Conservation (phyloP, 1,140 invertebrate genomes). For the Drosophila rufa region DNA sequence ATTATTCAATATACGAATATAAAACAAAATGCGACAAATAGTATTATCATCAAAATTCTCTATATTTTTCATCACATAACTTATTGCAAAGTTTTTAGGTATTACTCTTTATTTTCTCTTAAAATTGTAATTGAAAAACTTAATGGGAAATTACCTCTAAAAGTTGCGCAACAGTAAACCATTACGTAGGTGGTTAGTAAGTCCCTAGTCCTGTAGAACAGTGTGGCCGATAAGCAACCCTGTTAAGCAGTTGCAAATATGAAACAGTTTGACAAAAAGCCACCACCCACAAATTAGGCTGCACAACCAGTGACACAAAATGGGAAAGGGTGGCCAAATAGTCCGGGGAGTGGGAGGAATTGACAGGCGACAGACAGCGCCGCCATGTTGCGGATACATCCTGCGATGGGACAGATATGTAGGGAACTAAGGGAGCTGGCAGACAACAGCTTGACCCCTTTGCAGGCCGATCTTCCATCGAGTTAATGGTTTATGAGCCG, state of each 20-base stretch:
- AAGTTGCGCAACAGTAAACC: not conserved
- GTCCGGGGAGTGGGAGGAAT: constrained; percentile 12
- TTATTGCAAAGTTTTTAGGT: too few relatives aligned
- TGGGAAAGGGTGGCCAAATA: not conserved
- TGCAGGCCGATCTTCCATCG: constrained; percentile 25
- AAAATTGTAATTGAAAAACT: too few relatives aligned
- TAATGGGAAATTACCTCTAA: not conserved
- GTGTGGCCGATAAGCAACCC: constrained; percentile 58
- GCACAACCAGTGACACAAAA: constrained; percentile 36
- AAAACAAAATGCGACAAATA: not conserved
- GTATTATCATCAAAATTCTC: too few relatives aligned
- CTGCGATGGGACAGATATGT: not conserved
- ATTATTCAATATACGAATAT: not conserved
- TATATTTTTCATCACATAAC: too few relatives aligned
- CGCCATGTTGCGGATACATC: constrained; percentile 32
- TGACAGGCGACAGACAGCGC: constrained; percentile 43
- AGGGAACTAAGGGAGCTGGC: constrained; percentile 2
- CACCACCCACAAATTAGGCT: constrained; percentile 82
- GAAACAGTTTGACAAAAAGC: constrained; percentile 81
- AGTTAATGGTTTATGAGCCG: constrained; percentile 65
- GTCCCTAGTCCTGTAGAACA: constrained; percentile 23
- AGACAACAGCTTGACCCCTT: constrained; percentile 67
- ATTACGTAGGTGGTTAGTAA: not conserved
- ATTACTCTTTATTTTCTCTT: not conserved
- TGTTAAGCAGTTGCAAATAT: constrained; percentile 55